Evolutionary conservation across 2,888 invertebrate species (phyloP).

Genomic region (Drosophila macrospina): DNA sequence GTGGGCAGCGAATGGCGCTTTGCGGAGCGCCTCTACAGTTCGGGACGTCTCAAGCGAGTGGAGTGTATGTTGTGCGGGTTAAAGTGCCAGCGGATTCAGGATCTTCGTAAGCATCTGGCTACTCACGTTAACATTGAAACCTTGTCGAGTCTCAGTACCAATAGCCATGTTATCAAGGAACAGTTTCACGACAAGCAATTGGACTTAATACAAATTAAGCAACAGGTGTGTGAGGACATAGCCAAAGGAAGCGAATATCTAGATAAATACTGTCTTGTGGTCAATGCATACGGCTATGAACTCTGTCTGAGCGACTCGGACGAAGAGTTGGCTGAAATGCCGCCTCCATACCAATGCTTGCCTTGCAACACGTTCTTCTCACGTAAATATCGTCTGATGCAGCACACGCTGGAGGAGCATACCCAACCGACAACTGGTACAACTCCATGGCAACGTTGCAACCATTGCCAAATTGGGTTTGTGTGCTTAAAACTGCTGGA

Average conservation of each 20-base stretch:
- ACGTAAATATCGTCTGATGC: constrained; percentile 77
- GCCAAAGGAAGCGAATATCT: constrained; percentile 45
- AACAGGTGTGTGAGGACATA: constrained; percentile 69
- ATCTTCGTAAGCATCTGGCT: constrained; percentile 76
- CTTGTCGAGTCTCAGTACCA: constrained; percentile 38
- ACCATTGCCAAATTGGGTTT: constrained; percentile 86
- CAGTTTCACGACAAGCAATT: constrained; percentile 42
- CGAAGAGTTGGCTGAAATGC: constrained; percentile 61
- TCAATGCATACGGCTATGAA: constrained; percentile 82
- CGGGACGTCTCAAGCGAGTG: constrained; percentile 64
- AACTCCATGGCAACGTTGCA: constrained; percentile 86
- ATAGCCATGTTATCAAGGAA: constrained; percentile 67
- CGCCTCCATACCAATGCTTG: constrained; percentile 71
- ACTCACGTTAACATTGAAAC: constrained; percentile 59
- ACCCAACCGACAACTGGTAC: constrained; percentile 85
- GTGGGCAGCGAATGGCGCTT: constrained; percentile 72
- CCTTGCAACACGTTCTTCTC: constrained; percentile 70
- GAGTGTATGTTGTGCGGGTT: constrained; percentile 83
- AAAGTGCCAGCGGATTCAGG: constrained; percentile 63
- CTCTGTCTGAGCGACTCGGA: constrained; percentile 84
- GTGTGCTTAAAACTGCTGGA: constrained; percentile 86
- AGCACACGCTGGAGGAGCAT: constrained; percentile 80
- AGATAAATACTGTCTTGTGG: constrained; percentile 77
- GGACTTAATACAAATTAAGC: constrained; percentile 60
- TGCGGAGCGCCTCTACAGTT: constrained; percentile 77